These are phyloP conservation scores for Heterodera filipjevi DNA, from an alignment of 2,888 invertebrate species.

Conservation along the genomic window DNA sequence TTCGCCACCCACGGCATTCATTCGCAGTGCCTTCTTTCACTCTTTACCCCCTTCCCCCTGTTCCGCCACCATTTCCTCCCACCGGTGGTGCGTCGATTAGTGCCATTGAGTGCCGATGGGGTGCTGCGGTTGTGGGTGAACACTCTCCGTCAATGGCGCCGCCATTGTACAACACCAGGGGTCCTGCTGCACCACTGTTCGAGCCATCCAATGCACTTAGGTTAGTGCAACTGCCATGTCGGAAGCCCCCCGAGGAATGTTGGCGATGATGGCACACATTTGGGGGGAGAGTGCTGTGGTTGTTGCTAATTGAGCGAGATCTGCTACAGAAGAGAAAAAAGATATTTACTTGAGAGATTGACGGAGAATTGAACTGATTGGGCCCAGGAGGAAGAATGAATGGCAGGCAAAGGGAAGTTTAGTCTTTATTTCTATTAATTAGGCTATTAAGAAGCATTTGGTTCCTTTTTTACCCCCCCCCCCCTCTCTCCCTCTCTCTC, in stretches of 20 bases:
- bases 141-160: neutral
- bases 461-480: too few relatives aligned
- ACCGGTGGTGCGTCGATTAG: conserved; percentile 6
- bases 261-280: conserved; percentile 6
- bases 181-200: neutral
- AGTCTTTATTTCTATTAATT: too few relatives aligned
- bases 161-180: neutral
- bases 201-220: conserved; percentile 14
- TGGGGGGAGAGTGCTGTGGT: neutral
- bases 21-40: too few relatives aligned
- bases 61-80: neutral
- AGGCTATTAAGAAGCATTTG: too few relatives aligned
- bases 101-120: conserved; percentile 9
- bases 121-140: neutral
- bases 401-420: too few relatives aligned
- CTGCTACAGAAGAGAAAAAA: neutral
- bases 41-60: neutral
- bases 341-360: too few relatives aligned
- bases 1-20: too few relatives aligned
- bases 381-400: too few relatives aligned
- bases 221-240: conserved; percentile 23
- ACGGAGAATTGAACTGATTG: too few relatives aligned
- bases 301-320: neutral
- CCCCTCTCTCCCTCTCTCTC: too few relatives aligned
- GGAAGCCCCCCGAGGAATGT: conserved; percentile 6